These are phyloP conservation scores for Phaethon lepturus DNA, from an alignment of 2,113 vertebrate species.

Conservation along the genomic window DNA sequence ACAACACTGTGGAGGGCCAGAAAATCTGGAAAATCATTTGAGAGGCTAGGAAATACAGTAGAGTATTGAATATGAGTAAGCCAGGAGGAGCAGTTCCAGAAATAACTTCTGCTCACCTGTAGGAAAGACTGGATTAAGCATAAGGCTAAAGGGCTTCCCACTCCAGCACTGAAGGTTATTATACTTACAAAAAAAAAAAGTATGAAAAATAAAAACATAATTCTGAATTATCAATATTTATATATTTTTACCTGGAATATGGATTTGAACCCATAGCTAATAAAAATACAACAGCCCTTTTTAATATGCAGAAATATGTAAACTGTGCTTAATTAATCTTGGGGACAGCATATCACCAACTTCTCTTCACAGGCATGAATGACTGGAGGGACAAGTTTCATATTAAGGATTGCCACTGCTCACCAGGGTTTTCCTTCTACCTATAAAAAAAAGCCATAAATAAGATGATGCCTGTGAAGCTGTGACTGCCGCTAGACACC, in stretches of 20 bases:
- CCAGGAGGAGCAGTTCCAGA: background rate
- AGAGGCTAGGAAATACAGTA: background rate
- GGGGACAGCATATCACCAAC: background rate
- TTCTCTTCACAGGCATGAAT: background rate
- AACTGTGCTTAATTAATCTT: background rate
- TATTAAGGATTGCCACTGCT: background rate
- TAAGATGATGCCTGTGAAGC: background rate
- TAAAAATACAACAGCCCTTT: background rate
- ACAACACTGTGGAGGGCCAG: background rate
- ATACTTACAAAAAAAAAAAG: background rate
- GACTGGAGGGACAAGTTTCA: background rate
- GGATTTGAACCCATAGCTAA: background rate
- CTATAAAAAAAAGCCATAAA: background rate
- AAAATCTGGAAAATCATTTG: slow-evolving; percentile 42
- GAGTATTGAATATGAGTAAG: background rate
- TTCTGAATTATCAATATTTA: background rate
- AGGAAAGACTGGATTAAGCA: background rate
- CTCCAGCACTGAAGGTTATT: background rate
- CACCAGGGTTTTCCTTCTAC: background rate
- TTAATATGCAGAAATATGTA: background rate
- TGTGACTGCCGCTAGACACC: background rate
- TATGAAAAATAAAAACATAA: background rate
- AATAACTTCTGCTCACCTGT: slow-evolving; percentile 29
- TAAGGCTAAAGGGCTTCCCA: background rate
- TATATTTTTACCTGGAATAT: background rate